Percentiles rank a stretch among this genome's conserved stretches.
Evolutionary conservation across 2,888 invertebrate species (phyloP).

Genomic region (Nephrotoma guestfalica): DNA sequence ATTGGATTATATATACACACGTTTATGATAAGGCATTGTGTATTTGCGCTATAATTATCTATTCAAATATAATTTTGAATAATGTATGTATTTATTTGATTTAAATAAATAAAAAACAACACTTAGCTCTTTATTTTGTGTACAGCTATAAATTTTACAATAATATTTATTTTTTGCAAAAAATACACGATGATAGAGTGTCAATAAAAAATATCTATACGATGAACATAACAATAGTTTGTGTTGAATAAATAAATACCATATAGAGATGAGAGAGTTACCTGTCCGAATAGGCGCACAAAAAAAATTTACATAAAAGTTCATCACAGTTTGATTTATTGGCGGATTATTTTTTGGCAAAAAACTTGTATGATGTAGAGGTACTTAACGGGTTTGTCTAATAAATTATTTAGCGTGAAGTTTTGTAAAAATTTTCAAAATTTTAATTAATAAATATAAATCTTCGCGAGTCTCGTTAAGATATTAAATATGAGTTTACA

Average conservation of each 20-base stretch:
- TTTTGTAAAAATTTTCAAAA: no score
- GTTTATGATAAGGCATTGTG: neutral
- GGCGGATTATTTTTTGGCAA: neutral
- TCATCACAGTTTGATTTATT: neutral
- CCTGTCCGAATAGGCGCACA: neutral
- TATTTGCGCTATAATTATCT: neutral
- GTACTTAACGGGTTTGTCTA: neutral
- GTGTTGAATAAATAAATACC: neutral
- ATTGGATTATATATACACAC: neutral
- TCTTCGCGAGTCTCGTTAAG: neutral
- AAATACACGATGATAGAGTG: neutral
- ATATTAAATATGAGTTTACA: neutral
- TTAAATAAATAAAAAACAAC: neutral
- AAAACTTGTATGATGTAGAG: neutral
- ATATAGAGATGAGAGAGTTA: neutral
- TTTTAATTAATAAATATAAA: neutral
- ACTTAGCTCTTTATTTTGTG: neutral
- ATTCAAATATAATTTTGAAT: neutral
- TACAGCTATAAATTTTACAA: neutral
- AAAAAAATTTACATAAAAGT: neutral
- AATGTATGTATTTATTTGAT: neutral
- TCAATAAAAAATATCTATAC: neutral
- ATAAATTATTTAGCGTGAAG: neutral
- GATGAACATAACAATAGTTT: neutral
- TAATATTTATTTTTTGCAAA: neutral